phyloP scores from a whole-genome alignment of 2,888 invertebrate genomes.

The Nymphalis urticae region DNA sequence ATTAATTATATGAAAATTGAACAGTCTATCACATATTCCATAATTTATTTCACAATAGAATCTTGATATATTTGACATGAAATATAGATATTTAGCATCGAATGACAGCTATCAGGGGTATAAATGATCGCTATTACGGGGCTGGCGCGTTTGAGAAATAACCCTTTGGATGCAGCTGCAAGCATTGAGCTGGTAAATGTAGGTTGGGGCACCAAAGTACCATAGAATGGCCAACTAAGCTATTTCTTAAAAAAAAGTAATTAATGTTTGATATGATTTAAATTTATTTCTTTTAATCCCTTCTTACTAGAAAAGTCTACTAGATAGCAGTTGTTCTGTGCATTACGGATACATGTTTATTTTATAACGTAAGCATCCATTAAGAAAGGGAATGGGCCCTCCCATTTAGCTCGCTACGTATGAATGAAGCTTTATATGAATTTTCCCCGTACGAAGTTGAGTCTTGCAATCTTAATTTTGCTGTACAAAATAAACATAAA shows the following conservation, averaged over 20 bases:
- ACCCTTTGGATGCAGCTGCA: slow-evolving; percentile 66
- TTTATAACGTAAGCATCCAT: no score
- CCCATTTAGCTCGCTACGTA: no score
- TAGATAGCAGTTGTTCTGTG: no score
- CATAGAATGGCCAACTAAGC: slow-evolving; percentile 16
- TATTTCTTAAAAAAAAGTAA: background rate
- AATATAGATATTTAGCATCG: slow-evolving; percentile 53
- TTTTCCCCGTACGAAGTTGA: no score
- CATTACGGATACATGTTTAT: no score
- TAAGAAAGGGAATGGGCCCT: no score
- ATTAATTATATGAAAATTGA: no score
- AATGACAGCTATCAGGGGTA: slow-evolving; percentile 62
- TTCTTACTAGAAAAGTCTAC: no score
- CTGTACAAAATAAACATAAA: background rate
- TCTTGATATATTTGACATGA: slow-evolving; percentile 39
- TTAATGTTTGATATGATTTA: background rate
- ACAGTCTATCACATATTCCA: no score
- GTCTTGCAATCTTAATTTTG: no score
- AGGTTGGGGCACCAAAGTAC: slow-evolving; percentile 45
- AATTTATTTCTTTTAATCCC: no score
- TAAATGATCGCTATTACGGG: slow-evolving; percentile 65
- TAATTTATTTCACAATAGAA: slow-evolving; percentile 1
- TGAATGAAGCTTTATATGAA: no score
- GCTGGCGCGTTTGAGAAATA: slow-evolving; percentile 67
- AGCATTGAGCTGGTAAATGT: slow-evolving; percentile 51